A percentile compares a stretch with the other conserved stretches of the same genome.
phyloP scores from a whole-genome alignment of 2,888 invertebrate genomes.

The Drosophila nr. perissopoda region DNA sequence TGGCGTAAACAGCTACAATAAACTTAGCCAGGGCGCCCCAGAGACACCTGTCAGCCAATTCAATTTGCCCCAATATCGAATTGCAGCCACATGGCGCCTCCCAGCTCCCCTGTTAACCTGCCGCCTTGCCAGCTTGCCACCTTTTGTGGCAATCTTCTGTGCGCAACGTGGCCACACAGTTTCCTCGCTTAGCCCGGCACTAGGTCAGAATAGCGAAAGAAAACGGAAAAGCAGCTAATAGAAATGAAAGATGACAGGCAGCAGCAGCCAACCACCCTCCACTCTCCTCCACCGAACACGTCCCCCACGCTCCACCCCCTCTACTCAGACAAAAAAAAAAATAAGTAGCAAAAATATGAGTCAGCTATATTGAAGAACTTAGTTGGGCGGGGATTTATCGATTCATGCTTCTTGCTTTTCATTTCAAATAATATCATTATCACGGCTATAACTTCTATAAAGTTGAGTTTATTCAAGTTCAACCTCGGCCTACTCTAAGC shows the following conservation, averaged over 20 bases:
- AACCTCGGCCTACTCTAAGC: not conserved
- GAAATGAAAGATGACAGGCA: conserved; percentile 29
- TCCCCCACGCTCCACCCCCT: too few relatives aligned
- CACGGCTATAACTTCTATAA: too few relatives aligned
- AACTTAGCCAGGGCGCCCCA: conserved; percentile 41
- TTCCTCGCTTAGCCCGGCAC: not conserved
- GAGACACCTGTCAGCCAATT: conserved; percentile 72
- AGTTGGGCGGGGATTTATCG: not conserved
- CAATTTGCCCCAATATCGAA: conserved; percentile 55
- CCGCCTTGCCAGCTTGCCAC: conserved; percentile 2
- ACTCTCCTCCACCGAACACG: not conserved
- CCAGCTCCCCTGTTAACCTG: not conserved
- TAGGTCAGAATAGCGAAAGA: conserved; percentile 23
- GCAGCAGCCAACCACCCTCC: not conserved
- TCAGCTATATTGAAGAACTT: conserved; percentile 1
- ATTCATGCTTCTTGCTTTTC: not conserved
- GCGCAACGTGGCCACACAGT: not conserved
- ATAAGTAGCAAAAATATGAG: conserved; percentile 3
- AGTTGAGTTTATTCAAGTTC: not conserved
- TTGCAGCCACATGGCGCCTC: conserved; percentile 41
- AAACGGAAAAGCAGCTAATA: conserved; percentile 21
- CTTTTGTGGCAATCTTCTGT: conserved; percentile 17
- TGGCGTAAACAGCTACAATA: conserved; percentile 29
- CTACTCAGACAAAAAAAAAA: not conserved
- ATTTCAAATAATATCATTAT: not conserved